These are phyloP conservation scores for Galeopsomyia nigrocyanea DNA, from an alignment of 2,888 invertebrate species.

Conservation along the genomic window DNA sequence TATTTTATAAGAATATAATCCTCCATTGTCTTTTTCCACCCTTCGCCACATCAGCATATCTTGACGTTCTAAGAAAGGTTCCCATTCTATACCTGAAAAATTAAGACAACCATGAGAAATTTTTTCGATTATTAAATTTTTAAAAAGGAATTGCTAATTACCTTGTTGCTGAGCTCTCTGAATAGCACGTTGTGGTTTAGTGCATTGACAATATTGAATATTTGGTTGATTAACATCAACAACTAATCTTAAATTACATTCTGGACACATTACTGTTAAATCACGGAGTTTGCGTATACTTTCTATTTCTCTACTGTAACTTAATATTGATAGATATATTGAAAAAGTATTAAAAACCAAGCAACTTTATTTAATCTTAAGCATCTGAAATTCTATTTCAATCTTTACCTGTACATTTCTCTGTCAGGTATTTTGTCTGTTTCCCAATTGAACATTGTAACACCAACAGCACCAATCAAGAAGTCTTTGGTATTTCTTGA, in stretches of 20 bases:
- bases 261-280: conserved; percentile 71
- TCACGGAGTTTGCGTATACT: conserved; percentile 71
- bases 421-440: conserved; percentile 72
- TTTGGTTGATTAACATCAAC: conserved; percentile 66
- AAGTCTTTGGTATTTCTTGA: conserved; percentile 71
- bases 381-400: not conserved
- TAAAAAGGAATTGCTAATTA: not conserved
- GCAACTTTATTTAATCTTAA: not conserved
- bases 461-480: conserved; percentile 72
- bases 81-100: conserved; percentile 74
- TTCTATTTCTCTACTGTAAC: conserved; percentile 73
- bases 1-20: conserved; percentile 87
- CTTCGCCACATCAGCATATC: conserved; percentile 87
- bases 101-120: no score
- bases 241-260: conserved; percentile 69
- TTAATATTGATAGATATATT: conserved; percentile 51
- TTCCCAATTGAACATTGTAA: conserved; percentile 75
- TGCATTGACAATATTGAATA: conserved; percentile 71
- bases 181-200: conserved; percentile 49
- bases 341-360: conserved; percentile 29
- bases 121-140: no score
- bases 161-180: conserved; percentile 37
- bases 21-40: conserved; percentile 75
- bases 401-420: conserved; percentile 70
- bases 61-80: conserved; percentile 83